Evolutionary conservation across 2,113 vertebrate genomes (phyloP).

Genomic region (Siphamia tubifer): DNA sequence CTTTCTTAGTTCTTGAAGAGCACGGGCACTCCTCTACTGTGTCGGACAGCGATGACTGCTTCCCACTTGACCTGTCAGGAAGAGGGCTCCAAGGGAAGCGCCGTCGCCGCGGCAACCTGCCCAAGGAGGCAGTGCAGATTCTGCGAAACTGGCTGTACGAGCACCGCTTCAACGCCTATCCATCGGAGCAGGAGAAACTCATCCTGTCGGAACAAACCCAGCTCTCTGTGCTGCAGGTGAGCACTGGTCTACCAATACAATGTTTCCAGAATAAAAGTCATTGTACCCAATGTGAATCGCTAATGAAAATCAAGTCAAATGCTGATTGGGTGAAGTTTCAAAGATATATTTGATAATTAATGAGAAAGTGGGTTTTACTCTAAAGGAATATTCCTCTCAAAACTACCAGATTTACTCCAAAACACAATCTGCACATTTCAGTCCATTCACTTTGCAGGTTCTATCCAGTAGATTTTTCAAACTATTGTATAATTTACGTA

Average conservation of each 20-base stretch:
- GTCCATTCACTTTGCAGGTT: too few relatives aligned
- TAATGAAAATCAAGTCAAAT: too few relatives aligned
- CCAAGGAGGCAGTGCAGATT: slow-evolving; percentile 94
- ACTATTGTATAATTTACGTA: too few relatives aligned
- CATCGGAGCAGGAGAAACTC: slow-evolving; percentile 94
- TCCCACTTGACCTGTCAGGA: slow-evolving; percentile 83
- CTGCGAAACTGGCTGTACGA: slow-evolving; percentile 94
- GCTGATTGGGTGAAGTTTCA: too few relatives aligned
- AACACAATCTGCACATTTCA: too few relatives aligned
- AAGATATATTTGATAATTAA: too few relatives aligned
- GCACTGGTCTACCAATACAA: background rate
- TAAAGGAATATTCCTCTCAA: too few relatives aligned
- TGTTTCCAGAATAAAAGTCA: too few relatives aligned
- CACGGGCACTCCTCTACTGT: slow-evolving; percentile 80
- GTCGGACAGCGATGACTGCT: slow-evolving; percentile 92
- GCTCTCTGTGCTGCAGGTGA: slow-evolving; percentile 94
- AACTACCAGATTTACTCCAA: too few relatives aligned
- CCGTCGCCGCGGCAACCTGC: slow-evolving; percentile 93
- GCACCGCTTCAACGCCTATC: slow-evolving; percentile 96
- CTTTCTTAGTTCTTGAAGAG: slow-evolving; percentile 69
- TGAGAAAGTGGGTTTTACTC: too few relatives aligned
- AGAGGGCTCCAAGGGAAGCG: slow-evolving; percentile 83
- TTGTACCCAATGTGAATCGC: too few relatives aligned
- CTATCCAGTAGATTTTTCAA: too few relatives aligned
- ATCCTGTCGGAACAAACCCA: slow-evolving; percentile 90